Conservation (phyloP, 2,888 invertebrate species). For the Andrena hattorfiana region DNA sequence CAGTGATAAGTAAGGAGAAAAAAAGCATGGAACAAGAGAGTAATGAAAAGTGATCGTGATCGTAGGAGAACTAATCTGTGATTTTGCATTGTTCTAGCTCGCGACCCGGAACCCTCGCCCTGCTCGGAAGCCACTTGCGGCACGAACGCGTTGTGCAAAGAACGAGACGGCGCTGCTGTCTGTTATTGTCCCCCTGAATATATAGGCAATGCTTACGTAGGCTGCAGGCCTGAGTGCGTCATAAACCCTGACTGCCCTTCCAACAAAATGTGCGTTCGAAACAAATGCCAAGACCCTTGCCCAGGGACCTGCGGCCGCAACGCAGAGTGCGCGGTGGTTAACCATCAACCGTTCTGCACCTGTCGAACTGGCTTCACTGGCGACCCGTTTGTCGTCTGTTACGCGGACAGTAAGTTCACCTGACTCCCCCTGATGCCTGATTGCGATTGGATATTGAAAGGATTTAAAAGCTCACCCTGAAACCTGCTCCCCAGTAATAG, state of each 20-base stretch:
- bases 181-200: conserved; percentile 89
- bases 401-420: conserved; percentile 51
- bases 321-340: conserved; percentile 90
- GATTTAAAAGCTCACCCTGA: neutral
- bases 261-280: conserved; percentile 88
- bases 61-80: conserved; percentile 19
- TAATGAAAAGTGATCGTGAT: neutral
- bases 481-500: conserved; percentile 28
- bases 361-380: conserved; percentile 89
- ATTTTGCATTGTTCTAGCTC: conserved; percentile 57
- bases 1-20: conserved; percentile 75
- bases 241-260: conserved; percentile 89
- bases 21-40: neutral
- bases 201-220: conserved; percentile 87
- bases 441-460: neutral
- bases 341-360: conserved; percentile 91
- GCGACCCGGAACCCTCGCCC: conserved; percentile 59
- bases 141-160: conserved; percentile 88
- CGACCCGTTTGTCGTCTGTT: conserved; percentile 88
- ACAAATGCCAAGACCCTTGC: conserved; percentile 90
- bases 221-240: conserved; percentile 90
- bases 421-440: neutral
- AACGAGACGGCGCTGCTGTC: conserved; percentile 88
- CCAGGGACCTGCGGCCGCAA: conserved; percentile 91
- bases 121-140: conserved; percentile 84